Conservation (phyloP, 2,797 vertebrate species). For the Gymnoscopelus microlampas region DNA sequence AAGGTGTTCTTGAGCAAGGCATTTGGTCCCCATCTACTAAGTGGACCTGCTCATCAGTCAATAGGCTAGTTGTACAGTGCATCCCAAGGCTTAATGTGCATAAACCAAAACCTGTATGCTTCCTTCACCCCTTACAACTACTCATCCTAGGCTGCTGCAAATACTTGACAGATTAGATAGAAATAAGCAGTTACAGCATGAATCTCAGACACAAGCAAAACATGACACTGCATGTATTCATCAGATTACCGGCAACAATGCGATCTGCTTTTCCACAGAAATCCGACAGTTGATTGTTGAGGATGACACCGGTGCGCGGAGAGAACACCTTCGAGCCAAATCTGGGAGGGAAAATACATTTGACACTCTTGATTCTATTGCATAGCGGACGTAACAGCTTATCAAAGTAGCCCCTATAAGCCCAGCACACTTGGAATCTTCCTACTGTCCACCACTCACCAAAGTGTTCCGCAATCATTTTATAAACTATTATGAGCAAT, state of each 20-base stretch:
- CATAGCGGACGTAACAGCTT: too few relatives aligned
- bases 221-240: not conserved
- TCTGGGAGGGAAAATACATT: constrained; percentile 65
- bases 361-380: not conserved
- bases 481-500: too few relatives aligned
- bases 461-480: not conserved
- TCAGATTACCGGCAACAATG: constrained; percentile 70
- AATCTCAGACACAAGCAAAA: not conserved
- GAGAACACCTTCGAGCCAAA: constrained; percentile 91
- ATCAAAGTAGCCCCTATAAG: too few relatives aligned
- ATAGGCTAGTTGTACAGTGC: too few relatives aligned
- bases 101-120: too few relatives aligned
- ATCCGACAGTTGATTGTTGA: constrained; percentile 91
- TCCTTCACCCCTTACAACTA: too few relatives aligned
- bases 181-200: not conserved
- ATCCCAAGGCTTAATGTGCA: too few relatives aligned
- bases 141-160: too few relatives aligned
- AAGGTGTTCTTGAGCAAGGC: too few relatives aligned
- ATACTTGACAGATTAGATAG: not conserved
- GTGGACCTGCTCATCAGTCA: too few relatives aligned
- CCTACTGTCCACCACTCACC: not conserved
- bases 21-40: too few relatives aligned
- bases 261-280: constrained; percentile 80
- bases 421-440: constrained; percentile 1
- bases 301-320: constrained; percentile 85